Percentiles rank a stretch among this genome's conserved stretches.
phyloP scores from a whole-genome alignment of 2,888 invertebrate species.

The Scaptomyza reducta region DNA sequence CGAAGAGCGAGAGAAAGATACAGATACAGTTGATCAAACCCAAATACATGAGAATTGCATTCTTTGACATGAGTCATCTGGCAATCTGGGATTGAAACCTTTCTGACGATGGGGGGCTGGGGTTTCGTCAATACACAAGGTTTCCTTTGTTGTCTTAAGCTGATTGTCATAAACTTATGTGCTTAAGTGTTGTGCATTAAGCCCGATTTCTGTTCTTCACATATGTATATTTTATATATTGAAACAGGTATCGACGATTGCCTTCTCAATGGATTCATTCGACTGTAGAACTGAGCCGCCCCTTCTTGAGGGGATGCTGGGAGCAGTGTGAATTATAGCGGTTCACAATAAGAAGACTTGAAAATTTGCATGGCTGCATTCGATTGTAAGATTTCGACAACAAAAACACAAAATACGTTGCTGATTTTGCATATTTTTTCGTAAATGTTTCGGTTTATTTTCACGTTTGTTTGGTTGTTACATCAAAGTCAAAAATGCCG shows the following conservation, averaged over 20 bases:
- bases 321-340: conserved; percentile 48
- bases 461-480: neutral
- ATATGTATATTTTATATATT: conserved; percentile 8
- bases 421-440: conserved; percentile 40
- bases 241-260: conserved; percentile 50
- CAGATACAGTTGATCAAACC: conserved; percentile 44
- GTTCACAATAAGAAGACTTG: conserved; percentile 6
- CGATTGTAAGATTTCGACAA: conserved; percentile 26
- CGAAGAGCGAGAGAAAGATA: neutral
- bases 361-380: conserved; percentile 42
- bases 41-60: conserved; percentile 51
- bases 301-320: neutral
- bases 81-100: conserved; percentile 30
- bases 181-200: conserved; percentile 59
- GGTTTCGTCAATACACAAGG: conserved; percentile 24
- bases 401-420: conserved; percentile 24
- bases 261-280: conserved; percentile 25
- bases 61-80: conserved; percentile 49
- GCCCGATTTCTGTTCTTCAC: conserved; percentile 20
- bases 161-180: conserved; percentile 59
- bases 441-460: conserved; percentile 1
- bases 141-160: conserved; percentile 36
- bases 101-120: conserved; percentile 9
- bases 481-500: conserved; percentile 43
- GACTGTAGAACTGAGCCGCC: conserved; percentile 19